phyloP scores from a whole-genome alignment of 1,140 invertebrate species.

The Habropoda laboriosa region DNA sequence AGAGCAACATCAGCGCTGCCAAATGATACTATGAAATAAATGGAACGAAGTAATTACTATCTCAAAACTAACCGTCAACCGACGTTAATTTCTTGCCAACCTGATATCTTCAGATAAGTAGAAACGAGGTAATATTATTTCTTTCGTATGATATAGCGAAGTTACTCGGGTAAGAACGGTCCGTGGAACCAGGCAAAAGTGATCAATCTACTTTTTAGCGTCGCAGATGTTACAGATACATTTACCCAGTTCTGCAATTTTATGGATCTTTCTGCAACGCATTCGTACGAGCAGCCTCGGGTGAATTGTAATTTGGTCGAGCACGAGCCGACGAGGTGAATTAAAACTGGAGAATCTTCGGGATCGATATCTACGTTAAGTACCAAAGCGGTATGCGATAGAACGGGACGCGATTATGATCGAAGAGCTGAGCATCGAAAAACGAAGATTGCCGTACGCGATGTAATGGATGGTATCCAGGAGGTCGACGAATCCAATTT shows the following conservation, averaged over 20 bases:
- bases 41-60: too few relatives aligned
- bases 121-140: too few relatives aligned
- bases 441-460: constrained; percentile 21
- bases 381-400: constrained; percentile 22
- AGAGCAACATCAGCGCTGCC: too few relatives aligned
- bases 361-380: constrained; percentile 42
- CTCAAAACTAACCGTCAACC: too few relatives aligned
- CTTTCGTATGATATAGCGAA: not conserved
- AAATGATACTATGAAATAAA: too few relatives aligned
- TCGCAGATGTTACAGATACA: not conserved
- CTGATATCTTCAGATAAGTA: too few relatives aligned
- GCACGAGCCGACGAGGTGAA: not conserved
- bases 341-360: not conserved
- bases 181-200: not conserved
- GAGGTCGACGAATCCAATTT: constrained; percentile 29
- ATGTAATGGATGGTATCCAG: constrained; percentile 37
- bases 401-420: constrained; percentile 38
- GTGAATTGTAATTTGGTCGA: not conserved
- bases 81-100: too few relatives aligned
- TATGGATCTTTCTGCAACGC: not conserved
- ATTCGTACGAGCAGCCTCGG: not conserved
- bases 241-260: not conserved
- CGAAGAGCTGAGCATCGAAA: constrained; percentile 43
- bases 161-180: not conserved
- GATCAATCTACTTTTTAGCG: not conserved